These are phyloP conservation scores for Netta rufina DNA, from an alignment of 2,797 vertebrate genomes.

Conservation along the genomic window DNA sequence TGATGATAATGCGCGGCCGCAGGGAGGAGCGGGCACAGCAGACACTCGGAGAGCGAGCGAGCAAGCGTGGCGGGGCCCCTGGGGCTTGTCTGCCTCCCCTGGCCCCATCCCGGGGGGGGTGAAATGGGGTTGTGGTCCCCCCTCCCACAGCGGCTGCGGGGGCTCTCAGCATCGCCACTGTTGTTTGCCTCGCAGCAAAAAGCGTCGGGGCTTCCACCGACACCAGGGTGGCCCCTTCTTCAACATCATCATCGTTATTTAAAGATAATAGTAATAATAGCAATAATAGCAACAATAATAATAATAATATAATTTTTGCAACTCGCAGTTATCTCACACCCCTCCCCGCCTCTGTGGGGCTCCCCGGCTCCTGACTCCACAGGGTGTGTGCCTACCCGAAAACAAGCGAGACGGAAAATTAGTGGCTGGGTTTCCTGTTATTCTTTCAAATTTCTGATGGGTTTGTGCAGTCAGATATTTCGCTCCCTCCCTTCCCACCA, in stretches of 20 bases:
- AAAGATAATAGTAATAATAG: neutral
- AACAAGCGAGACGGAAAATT: neutral
- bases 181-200: neutral
- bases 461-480: neutral
- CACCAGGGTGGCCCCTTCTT: neutral
- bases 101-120: neutral
- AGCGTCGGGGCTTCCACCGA: neutral
- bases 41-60: accelerated
- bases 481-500: neutral
- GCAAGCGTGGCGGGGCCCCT: accelerated
- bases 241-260: neutral
- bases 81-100: neutral
- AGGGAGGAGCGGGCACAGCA: neutral
- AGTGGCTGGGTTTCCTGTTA: neutral
- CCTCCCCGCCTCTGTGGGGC: accelerated
- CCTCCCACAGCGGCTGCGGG: accelerated
- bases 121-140: neutral
- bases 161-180: neutral
- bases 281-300: neutral
- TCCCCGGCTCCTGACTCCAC: accelerated
- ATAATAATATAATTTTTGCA: neutral
- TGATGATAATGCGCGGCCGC: neutral
- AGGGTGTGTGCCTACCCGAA: neutral
- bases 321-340: neutral
- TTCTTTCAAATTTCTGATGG: neutral